Percentiles rank a stretch among this genome's conserved stretches.
These are phyloP conservation scores for Chiloscyllium plagiosum DNA, from an alignment of 2,113 vertebrate genomes.

Conservation along the genomic window DNA sequence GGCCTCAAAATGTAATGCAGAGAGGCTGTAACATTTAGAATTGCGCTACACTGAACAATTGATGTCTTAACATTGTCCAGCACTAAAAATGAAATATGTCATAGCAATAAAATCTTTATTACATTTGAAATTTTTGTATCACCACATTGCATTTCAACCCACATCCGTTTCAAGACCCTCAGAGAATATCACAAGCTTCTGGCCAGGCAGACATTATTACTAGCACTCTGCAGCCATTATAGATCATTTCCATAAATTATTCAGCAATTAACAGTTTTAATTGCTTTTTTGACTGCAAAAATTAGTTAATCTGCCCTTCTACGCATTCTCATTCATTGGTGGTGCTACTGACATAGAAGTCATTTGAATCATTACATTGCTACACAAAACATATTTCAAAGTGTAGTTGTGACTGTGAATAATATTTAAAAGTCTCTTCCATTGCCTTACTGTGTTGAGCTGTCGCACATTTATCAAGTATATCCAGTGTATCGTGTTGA, in stretches of 20 bases:
- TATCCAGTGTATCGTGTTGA: background rate
- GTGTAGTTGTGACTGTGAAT: background rate
- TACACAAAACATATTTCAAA: background rate
- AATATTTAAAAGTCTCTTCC: background rate
- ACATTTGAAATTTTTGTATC: constrained; percentile 16
- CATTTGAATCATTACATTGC: background rate
- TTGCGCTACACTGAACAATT: background rate
- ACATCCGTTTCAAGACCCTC: background rate
- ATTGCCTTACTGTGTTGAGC: background rate
- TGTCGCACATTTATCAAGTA: background rate
- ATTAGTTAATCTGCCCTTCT: constrained; percentile 16
- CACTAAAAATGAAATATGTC: background rate
- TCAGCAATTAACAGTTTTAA: constrained; percentile 31
- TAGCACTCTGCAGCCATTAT: background rate
- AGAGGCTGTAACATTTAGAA: background rate
- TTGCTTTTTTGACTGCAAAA: constrained; percentile 24
- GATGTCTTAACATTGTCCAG: background rate
- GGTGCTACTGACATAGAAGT: background rate
- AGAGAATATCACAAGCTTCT: background rate
- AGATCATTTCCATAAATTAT: constrained; percentile 11
- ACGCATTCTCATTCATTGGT: background rate
- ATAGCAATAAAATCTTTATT: background rate
- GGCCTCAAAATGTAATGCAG: background rate
- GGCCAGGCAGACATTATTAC: background rate
- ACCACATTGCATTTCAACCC: constrained; percentile 17